phyloP scores from a whole-genome alignment of 1,140 invertebrate species.

The Diprion similis region DNA sequence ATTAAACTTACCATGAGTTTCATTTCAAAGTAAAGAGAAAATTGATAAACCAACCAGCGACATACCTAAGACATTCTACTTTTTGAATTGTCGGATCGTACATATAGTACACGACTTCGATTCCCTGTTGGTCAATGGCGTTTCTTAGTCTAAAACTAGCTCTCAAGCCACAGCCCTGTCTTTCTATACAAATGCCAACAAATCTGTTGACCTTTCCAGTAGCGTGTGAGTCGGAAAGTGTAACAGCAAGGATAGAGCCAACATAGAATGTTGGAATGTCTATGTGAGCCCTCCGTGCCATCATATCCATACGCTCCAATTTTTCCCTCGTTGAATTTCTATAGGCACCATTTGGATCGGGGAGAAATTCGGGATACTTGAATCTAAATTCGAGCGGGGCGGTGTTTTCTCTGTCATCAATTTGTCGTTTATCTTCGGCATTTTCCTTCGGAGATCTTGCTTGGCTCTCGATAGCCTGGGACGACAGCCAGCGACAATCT shows the following conservation, averaged over 20 bases:
- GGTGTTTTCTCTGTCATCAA: conserved; percentile 30
- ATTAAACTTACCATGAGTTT: conserved; percentile 7
- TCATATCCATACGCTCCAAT: conserved; percentile 92
- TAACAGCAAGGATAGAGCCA: conserved; percentile 91
- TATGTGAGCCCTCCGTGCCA: conserved; percentile 80
- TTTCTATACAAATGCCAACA: conserved; percentile 95
- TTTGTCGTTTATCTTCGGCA: background rate
- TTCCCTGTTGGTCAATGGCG: conserved; percentile 88
- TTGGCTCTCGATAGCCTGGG: conserved; percentile 12
- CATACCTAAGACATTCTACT: conserved; percentile 72
- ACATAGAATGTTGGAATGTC: conserved; percentile 98
- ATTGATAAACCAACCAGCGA: background rate
- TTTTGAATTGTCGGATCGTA: conserved; percentile 93
- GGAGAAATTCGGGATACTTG: conserved; percentile 94
- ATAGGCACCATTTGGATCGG: conserved; percentile 79
- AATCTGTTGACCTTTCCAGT: conserved; percentile 87
- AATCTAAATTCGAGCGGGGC: conserved; percentile 69
- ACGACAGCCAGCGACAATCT: conserved; percentile 26
- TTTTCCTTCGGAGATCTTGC: background rate
- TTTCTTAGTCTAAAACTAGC: conserved; percentile 91
- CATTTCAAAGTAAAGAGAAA: conserved; percentile 14
- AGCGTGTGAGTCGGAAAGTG: conserved; percentile 87
- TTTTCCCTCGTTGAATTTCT: conserved; percentile 86
- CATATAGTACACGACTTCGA: conserved; percentile 89
- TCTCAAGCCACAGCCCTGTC: conserved; percentile 80